Percentiles rank a stretch among this genome's conserved stretches.
These are phyloP conservation scores for Drosophila pseudoobscura DNA, from an alignment of 1,140 invertebrate genomes.

Conservation along the genomic window DNA sequence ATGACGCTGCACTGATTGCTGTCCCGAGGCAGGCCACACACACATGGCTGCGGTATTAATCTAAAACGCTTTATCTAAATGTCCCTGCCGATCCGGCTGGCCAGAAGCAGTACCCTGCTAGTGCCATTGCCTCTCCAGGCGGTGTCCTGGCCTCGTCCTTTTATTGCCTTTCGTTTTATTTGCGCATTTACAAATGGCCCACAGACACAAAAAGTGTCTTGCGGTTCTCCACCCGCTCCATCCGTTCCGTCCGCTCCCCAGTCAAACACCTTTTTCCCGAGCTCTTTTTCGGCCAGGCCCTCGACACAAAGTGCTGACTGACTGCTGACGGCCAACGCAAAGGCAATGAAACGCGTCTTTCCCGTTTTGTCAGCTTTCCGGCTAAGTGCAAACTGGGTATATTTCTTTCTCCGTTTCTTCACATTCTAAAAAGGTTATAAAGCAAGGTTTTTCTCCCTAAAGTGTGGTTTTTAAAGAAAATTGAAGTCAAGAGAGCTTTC, in stretches of 20 bases:
- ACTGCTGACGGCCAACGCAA: conserved; percentile 33
- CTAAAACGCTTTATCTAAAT: conserved; percentile 81
- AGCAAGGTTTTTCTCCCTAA: conserved; percentile 16
- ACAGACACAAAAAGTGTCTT: conserved; percentile 52
- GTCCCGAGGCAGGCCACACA: conserved; percentile 39
- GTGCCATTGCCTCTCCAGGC: not conserved
- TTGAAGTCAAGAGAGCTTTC: conserved; percentile 8
- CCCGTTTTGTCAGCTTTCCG: conserved; percentile 49
- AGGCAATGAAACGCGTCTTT: conserved; percentile 58
- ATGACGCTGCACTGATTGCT: conserved; percentile 77
- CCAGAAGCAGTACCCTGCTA: conserved; percentile 3
- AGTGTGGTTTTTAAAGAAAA: conserved; percentile 22
- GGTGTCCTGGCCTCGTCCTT: conserved; percentile 37
- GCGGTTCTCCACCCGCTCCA: conserved; percentile 24
- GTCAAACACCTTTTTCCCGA: conserved; percentile 54
- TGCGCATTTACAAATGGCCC: conserved; percentile 77
- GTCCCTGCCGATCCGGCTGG: conserved; percentile 52
- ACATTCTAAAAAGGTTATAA: conserved; percentile 32
- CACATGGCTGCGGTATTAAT: conserved; percentile 66
- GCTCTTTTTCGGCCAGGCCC: conserved; percentile 18
- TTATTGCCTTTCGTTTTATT: conserved; percentile 77
- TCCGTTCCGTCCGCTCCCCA: conserved; percentile 8
- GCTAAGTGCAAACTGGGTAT: conserved; percentile 68
- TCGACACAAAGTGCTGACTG: conserved; percentile 46
- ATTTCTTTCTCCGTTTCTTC: conserved; percentile 15